Evolutionary conservation across 1,140 invertebrate species (phyloP), one percentile per base, ranked within the genome.

Genomic region (Agrypnia vestita): DNA sequence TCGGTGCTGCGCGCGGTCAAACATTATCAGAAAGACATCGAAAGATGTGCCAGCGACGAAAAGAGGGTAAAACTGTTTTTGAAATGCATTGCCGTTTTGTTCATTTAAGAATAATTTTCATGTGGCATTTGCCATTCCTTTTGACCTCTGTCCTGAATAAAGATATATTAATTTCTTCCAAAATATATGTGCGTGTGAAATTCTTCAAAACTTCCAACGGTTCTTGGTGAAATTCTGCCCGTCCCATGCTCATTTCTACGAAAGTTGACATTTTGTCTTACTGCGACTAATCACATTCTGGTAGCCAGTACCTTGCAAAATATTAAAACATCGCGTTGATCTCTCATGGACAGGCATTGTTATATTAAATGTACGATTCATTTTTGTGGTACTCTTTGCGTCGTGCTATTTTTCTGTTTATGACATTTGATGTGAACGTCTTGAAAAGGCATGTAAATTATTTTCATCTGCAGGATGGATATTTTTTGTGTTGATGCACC

Each of bases 21-120:
- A 46, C 82, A 83, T 77, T 83, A 83, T 61, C 82, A 83, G 64
- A 71, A 56, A 17, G 76, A 80, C 71, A 74, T 83, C 43, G 82
- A 83, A 75, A 62, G 72, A 25, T 62, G 61, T 53, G 49, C 10
- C 25, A 21, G 44, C 76, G 79, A 83, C 46, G 67, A 79, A 6
- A 80, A 80, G 17, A 73, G 79, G 82, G 82, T 83, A 21, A 71
- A 46, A 49, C 8, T 11, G 51, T 49, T 47, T 64, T 59, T 64
- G 44, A 62, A 51, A 43, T 53, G 44, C 46, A 35, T 51, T 79
- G 13, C 35, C 51, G 51, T 25, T 53, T 55, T 67, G 35, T 78
- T 17, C 35, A n/a, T 78, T 72, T 59, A n/a, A 13, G 11, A 9
- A 46, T 47, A 46, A 61, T 19, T 78, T 78, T 78, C 51, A 78